A percentile compares a stretch with the other conserved stretches of the same genome.
These are phyloP conservation scores for Drosophila melanica DNA, from an alignment of 1,140 invertebrate genomes.

Conservation along the genomic window DNA sequence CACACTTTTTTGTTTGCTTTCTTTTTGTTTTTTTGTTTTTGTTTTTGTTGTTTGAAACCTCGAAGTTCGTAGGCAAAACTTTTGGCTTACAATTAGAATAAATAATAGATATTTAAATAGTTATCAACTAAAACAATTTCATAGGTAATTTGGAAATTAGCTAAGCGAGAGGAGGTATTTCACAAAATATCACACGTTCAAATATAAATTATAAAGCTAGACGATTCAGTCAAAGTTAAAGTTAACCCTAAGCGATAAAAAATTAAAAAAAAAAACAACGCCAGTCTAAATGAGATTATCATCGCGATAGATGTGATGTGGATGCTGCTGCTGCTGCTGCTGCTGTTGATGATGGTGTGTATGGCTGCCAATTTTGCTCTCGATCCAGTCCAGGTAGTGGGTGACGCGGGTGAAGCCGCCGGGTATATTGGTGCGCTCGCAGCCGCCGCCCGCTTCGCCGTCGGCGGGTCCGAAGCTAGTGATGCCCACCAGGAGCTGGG, in stretches of 20 bases:
- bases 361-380: constrained; percentile 69
- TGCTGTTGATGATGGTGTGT: constrained; percentile 26
- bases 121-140: constrained; percentile 59
- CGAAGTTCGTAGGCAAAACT: constrained; percentile 8
- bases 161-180: constrained; percentile 42
- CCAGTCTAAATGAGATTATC: constrained; percentile 62
- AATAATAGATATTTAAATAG: constrained; percentile 72
- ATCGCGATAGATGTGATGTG: constrained; percentile 52
- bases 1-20: constrained; percentile 55
- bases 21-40: constrained; percentile 61
- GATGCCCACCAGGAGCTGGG: constrained; percentile 75
- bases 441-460: constrained; percentile 61
- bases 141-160: constrained; percentile 46
- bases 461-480: constrained; percentile 81
- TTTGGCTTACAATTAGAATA: constrained; percentile 69
- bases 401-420: constrained; percentile 80
- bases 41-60: constrained; percentile 53
- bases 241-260: constrained; percentile 12
- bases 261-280: too few species aligned
- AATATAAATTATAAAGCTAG: constrained; percentile 64
- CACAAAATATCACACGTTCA: constrained; percentile 71
- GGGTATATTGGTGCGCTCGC: constrained; percentile 72
- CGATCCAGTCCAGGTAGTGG: constrained; percentile 79
- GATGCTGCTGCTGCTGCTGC: constrained; percentile 24
- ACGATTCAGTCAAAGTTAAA: constrained; percentile 63